Base-by-base conservation (phyloP, 1,140 invertebrate genomes). In the Drosophila prosaltans region DNA sequence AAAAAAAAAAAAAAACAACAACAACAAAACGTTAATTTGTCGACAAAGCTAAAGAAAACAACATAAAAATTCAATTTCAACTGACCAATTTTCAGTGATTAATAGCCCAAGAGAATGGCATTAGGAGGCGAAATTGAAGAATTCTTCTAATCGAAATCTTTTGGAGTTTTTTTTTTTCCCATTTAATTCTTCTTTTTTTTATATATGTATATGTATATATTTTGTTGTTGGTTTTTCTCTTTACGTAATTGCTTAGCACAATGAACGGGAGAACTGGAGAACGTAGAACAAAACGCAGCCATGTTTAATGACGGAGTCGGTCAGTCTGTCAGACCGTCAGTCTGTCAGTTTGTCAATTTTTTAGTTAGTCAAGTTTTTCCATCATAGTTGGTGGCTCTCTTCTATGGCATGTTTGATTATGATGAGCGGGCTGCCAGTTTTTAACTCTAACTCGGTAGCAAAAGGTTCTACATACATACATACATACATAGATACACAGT, bases 1-100 rank as follows among this genome's bases (percentile, higher is more conserved):
- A 30, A 30, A 3, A 30, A 54, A 54, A 65, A 74, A 59, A 59
- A 74, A 59, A 75, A 86, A 16, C 16, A 16, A 16, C 16, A 86
- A 86, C 77, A 86, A 86, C 88, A 88, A 88, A 73, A 86, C 83
- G 80, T 86, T 86, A 86, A 86, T 86, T 86, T 86, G 83, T 86
- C 69, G 83, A 80, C 45, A 5, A 51, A 51, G 45, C 45, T 26
- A 21, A 45, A 51, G n/a, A 43, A 51, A 51, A 51, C 8, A 76
- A 80, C 67, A 76, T 67, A 54, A 75, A 81, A 86, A 82, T 86
- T 81, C 86, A 86, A 83, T 86, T 89, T 83, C 72, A 75, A 71
- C 83, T 69, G 79, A 79, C 79, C 74, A 77, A 76, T 68, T 62
- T 51, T 45, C 70, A 26, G 67, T 86, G 83, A 86, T 86, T 86